phyloP scores from a whole-genome alignment of 2,888 invertebrate species.

The Abscondita cerata region DNA sequence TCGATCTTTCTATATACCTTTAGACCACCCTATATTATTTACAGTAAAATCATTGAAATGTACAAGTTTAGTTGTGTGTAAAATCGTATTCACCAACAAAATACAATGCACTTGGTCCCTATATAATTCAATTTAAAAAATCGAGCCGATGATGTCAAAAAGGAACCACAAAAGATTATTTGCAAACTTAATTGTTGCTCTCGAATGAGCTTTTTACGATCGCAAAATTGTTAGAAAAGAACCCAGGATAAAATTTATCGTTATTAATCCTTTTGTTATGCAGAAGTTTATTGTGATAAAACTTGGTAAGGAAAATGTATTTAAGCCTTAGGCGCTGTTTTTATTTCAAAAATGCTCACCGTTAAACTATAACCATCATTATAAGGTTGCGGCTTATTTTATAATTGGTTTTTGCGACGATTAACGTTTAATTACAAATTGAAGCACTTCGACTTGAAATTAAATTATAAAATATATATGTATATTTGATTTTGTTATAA shows the following conservation, averaged over 20 bases:
- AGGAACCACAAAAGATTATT: too few species aligned
- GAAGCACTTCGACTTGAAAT: too few species aligned
- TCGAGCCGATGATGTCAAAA: too few species aligned
- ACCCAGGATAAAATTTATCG: constrained; percentile 9
- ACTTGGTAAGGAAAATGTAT: constrained; percentile 38
- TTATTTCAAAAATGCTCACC: constrained; percentile 30
- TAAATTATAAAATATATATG: too few species aligned
- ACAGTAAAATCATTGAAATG: constrained; percentile 25
- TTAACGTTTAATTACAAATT: too few species aligned
- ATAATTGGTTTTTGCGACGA: not conserved
- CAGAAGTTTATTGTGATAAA: constrained; percentile 37
- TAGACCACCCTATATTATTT: constrained; percentile 37
- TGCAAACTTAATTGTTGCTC: too few species aligned
- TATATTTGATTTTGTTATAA: too few species aligned
- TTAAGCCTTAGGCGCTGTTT: constrained; percentile 35
- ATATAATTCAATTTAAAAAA: constrained; percentile 21
- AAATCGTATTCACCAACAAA: constrained; percentile 32
- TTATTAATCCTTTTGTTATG: constrained; percentile 34
- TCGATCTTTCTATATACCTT: too few species aligned
- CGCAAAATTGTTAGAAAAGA: not conserved
- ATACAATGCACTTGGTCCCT: not conserved
- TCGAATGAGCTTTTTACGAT: too few species aligned
- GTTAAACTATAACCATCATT: constrained; percentile 27
- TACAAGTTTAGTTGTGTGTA: constrained; percentile 34
- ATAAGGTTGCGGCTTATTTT: constrained; percentile 29